phyloP scores from a whole-genome alignment of 2,888 invertebrate species.

The Philereme vetulata region DNA sequence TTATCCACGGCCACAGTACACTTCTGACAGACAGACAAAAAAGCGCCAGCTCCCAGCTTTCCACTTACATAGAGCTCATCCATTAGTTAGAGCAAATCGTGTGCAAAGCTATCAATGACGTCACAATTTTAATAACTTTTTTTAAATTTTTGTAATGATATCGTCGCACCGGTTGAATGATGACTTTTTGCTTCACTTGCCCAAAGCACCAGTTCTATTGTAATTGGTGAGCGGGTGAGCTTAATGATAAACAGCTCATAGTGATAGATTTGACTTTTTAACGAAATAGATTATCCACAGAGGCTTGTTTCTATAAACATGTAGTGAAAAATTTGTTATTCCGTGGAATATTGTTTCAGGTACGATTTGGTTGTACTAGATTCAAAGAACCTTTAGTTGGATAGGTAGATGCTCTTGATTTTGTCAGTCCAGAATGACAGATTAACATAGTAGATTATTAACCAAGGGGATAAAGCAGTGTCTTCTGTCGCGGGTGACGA shows the following conservation, averaged over 20 bases:
- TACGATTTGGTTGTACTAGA: too few species aligned
- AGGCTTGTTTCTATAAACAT: conserved; percentile 2
- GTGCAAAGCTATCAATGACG: conserved; percentile 8
- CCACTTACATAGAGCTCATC: background rate
- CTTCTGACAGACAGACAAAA: too few species aligned
- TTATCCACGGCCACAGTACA: too few species aligned
- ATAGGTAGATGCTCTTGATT: too few species aligned
- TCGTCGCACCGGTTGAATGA: conserved; percentile 40
- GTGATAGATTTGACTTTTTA: conserved; percentile 8
- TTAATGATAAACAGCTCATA: conserved; percentile 13
- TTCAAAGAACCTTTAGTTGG: too few species aligned
- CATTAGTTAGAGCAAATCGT: conserved; percentile 3
- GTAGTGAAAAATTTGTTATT: conserved; percentile 5
- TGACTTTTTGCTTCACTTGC: conserved; percentile 33
- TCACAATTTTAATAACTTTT: conserved; percentile 16
- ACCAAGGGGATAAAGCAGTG: too few species aligned
- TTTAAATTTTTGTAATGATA: conserved; percentile 38
- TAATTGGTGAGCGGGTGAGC: conserved; percentile 29
- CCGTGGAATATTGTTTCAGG: too few species aligned
- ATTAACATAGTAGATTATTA: too few species aligned
- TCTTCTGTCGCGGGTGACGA: too few species aligned
- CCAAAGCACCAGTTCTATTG: conserved; percentile 3
- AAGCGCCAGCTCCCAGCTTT: too few species aligned
- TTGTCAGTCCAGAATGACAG: too few species aligned
- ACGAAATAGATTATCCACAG: conserved; percentile 15